Evolutionary conservation across 1,140 invertebrate genomes (phyloP), one percentile per base, ranked within the genome.

Genomic region (Danaus melanippus): DNA sequence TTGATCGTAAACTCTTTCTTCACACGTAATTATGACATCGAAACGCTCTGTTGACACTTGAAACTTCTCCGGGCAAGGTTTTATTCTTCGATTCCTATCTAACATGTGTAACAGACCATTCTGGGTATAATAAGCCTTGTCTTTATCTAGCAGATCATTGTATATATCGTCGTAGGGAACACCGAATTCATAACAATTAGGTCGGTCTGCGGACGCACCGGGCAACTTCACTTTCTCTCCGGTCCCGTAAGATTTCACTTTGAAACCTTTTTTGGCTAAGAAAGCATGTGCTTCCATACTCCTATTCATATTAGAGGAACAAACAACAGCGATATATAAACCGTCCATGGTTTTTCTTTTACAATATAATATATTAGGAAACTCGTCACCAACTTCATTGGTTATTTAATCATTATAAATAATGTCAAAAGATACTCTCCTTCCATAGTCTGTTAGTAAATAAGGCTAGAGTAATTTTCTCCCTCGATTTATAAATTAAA

Each of bases 231-330:
- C 96, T 82, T 96, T 96, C 76, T 97, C 98, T 15, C 98, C 98
- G 44, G 97, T 98, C 8, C 98, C 98, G 89, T 96, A 99, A 0
- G 97, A 99, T 76, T 95, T 90, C 0, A 99, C 97, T 73, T 93
- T 93, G 73, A 97, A 99, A 2, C 98, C 98, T 79, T 98, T 98
- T 90, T 99, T 99, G 52, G 94, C 93, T 12, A 99, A 84, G 86
- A 98, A 97, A 52, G 95, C 95, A 90, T 99, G 98, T 10, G 98
- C 97, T 89, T 99, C 98, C 98, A 99, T 99, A 72, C 96, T 98
- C 58, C 98, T 90, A 79, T 99, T 99, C 95, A 99, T 99, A 85
- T 99, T 99, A 73, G 97, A 98, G 6, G 97, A 99, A 87, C 98
- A 99, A 62, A 98, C 95, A 46, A 99, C 96, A 9, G 98, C 98